Conservation (phyloP, 2,797 vertebrate genomes). For the Pangasius larnaudii region DNA sequence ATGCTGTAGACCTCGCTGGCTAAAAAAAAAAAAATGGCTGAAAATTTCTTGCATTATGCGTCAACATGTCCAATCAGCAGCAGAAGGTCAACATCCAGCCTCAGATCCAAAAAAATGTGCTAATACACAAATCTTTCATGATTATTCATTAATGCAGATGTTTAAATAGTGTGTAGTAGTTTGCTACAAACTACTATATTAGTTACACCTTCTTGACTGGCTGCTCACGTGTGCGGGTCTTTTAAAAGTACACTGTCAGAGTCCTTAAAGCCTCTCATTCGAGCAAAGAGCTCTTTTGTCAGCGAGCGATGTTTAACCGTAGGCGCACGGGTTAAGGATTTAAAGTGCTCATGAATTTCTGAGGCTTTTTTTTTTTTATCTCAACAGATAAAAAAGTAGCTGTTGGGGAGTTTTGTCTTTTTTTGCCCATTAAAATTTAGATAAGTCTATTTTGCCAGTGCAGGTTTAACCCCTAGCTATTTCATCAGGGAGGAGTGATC, state of each 20-base stretch:
- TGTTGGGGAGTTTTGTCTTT: constrained; percentile 21
- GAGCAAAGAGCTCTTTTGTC: constrained; percentile 26
- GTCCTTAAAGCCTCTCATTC: constrained; percentile 24
- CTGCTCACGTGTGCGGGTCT: not conserved
- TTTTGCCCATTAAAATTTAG: constrained; percentile 9
- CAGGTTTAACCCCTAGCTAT: constrained; percentile 40
- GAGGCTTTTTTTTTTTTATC: not conserved
- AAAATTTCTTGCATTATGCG: constrained; percentile 36
- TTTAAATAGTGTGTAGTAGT: constrained; percentile 61
- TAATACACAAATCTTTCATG: constrained; percentile 64
- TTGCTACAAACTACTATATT: constrained; percentile 59
- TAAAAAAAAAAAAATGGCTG: not conserved
- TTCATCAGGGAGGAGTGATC: constrained; percentile 10
- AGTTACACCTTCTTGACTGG: constrained; percentile 65
- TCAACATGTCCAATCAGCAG: constrained; percentile 49
- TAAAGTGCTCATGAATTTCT: constrained; percentile 35
- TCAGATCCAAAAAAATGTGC: constrained; percentile 61
- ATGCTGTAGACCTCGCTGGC: not conserved
- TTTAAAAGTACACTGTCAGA: not conserved
- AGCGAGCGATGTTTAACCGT: constrained; percentile 24
- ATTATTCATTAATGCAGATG: constrained; percentile 68
- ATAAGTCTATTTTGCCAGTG: constrained; percentile 32
- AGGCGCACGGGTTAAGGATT: constrained; percentile 35
- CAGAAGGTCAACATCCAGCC: constrained; percentile 64
- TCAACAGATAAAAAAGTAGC: constrained; percentile 13